Conservation (phyloP, 2,797 vertebrate species). For the Gymnocypris eckloni region DNA sequence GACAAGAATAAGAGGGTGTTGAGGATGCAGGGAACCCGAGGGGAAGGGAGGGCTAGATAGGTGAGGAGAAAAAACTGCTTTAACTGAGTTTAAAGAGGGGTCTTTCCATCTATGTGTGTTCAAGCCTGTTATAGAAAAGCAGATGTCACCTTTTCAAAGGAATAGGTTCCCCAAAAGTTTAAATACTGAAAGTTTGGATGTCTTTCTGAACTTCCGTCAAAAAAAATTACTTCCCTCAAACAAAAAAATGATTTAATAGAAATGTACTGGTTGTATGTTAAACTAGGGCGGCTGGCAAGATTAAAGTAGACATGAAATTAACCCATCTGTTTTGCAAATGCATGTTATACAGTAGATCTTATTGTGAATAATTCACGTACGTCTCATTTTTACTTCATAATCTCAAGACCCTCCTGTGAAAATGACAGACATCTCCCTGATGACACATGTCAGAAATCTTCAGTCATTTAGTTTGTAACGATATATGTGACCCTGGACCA, state of each 20-base stretch:
- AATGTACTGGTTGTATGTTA: not conserved
- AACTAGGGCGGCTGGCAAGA: not conserved
- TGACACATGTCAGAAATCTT: not conserved
- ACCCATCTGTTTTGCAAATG: not conserved
- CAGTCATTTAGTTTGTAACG: not conserved
- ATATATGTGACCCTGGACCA: too few relatives aligned
- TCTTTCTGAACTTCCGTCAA: not conserved
- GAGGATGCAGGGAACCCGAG: not conserved
- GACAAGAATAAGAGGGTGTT: constrained; percentile 34
- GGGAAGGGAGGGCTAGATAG: constrained; percentile 9
- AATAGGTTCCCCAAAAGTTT: not conserved
- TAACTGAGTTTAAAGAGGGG: not conserved
- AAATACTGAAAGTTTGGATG: not conserved
- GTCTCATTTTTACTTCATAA: not conserved
- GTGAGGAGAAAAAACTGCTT: not conserved
- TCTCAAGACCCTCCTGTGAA: not conserved
- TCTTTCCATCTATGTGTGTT: not conserved
- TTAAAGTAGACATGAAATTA: not conserved
- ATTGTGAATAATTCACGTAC: not conserved
- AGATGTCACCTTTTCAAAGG: not conserved
- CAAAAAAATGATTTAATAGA: not conserved
- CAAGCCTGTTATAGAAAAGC: not conserved
- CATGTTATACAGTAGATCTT: not conserved
- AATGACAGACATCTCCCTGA: not conserved
- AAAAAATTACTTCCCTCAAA: not conserved